A percentile compares a stretch with the other conserved stretches of the same genome.
Evolutionary conservation across 2,113 vertebrate genomes (phyloP).

Genomic region (Tragulus kanchil): DNA sequence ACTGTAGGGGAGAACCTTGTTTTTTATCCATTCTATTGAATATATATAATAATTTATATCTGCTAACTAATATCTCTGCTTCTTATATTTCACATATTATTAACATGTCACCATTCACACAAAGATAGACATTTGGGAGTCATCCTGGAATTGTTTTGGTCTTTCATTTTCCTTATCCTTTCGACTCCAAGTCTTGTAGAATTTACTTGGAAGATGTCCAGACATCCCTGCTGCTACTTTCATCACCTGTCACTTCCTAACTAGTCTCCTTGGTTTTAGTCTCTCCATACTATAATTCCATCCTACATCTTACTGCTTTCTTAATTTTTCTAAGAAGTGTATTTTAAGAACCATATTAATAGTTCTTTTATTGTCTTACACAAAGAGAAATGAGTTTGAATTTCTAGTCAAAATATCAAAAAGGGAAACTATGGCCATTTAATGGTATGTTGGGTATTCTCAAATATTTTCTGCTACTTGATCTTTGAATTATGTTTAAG

Average conservation of each 20-base stretch:
- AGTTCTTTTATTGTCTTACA: neutral
- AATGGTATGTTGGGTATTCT: neutral
- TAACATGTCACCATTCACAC: neutral
- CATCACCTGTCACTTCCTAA: neutral
- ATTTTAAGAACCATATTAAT: neutral
- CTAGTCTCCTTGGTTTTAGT: neutral
- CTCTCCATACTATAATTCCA: neutral
- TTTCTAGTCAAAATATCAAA: neutral
- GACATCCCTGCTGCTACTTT: neutral
- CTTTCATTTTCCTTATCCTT: neutral
- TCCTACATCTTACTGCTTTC: neutral
- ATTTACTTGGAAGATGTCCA: no score
- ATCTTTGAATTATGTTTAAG: neutral
- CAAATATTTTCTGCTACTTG: neutral
- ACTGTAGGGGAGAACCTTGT: no score
- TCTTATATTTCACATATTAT: neutral
- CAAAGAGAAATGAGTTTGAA: neutral
- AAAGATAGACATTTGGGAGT: neutral
- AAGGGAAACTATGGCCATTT: neutral
- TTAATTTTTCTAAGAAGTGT: slow-evolving; percentile 11
- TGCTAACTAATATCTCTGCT: neutral
- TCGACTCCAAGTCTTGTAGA: neutral
- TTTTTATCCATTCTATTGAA: no score
- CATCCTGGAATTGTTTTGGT: neutral
- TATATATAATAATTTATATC: no score